Base-by-base conservation (phyloP, 1,140 invertebrate genomes). In the Heliconius himera region DNA sequence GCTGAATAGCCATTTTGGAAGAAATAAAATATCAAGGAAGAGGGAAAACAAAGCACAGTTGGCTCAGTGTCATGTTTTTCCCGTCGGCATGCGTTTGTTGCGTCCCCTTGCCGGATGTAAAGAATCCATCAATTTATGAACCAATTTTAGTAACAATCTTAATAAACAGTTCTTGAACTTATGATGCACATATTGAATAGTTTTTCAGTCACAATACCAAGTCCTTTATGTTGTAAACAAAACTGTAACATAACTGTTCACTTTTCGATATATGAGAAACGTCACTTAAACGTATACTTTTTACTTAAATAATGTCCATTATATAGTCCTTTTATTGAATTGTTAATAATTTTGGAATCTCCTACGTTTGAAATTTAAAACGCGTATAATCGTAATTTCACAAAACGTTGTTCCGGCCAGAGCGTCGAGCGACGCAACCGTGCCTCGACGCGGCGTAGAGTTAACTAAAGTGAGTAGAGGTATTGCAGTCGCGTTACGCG, bases 11-110 rank as follows among this genome's bases (percentile, higher is more conserved):
- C 93, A 94, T 94, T 79, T 84, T 93, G 83, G 84, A 85, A 82
- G 85, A 93, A 94, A 92, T 91, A 85, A 89, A 90, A 91, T 90
- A 94, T 94, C 90, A 94, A 90, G 92, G 90, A 91, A 93, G 92
- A 93, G 91, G 87, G 87, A 94, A 93, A 94, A 91, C 91, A 93
- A 89, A 90, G 90, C 89, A 92, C 89, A 81, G 79, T 87, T 87
- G 85, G 88, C 90, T 91, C 88, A 89, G 91, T 93, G 94, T 94
- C 92, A 94, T 95, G 92, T 95, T 93, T 94, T 94, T 92, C 91
- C 92, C 93, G 92, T 89, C 90, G 89, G 91, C 87, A 90, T 92
- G 90, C 84, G 92, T 92, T 82, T 90, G 87, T 85, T 87, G 82
- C 86, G 89, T 93, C 89, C 91, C 90, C 89, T 90, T 88, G 87